Base-by-base conservation (phyloP, 2,113 vertebrate species). In the Vidua macroura region DNA sequence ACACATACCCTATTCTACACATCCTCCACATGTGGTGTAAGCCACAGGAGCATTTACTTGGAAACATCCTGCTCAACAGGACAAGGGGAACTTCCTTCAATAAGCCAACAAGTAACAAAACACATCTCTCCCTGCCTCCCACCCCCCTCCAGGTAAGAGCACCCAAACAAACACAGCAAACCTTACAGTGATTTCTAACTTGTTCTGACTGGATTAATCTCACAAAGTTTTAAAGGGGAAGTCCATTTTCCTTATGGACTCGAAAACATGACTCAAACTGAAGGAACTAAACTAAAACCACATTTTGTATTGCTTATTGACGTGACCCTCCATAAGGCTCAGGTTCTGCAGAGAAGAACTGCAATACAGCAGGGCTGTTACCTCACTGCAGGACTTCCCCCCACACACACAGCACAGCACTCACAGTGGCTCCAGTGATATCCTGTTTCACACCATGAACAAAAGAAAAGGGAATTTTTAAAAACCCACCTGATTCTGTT, bases 381-480 rank as follows among this genome's bases (percentile, higher is more conserved):
- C 23, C 43, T 83, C 60, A 33, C 56, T 51, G 48, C 53, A 64
- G 64, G 49, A 30, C 18, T 66, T 70, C 53, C 41, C 39, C n/a
- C 10, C 51, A 13, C 33, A 68, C 0, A 0, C 2, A 6, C 24
- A 43, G 15, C 63, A 56, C 8, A 15, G 15, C 2, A 1, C 49
- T 35, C 53, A 55, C 1, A 0, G 15, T 16, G 31, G 19, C 51
- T 74, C 59, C 46, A 46, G 23, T 4, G 10, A 77, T 24, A 79
- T 12, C 52, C 41, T 25, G 74, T 64, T 58, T 86, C 63, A 78
- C 15, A 69, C 4, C 43, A 85, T 3, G 1, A 60, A 52, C 87
- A 92, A 94, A 92, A 82, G 92, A 75, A 92, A 95, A 96, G 27
- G 53, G 67, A 83, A 83, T 81, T 93, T 76, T 24, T 41, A 87